Conservation (phyloP, 1,140 invertebrate species). For the Bombus breviceps region DNA sequence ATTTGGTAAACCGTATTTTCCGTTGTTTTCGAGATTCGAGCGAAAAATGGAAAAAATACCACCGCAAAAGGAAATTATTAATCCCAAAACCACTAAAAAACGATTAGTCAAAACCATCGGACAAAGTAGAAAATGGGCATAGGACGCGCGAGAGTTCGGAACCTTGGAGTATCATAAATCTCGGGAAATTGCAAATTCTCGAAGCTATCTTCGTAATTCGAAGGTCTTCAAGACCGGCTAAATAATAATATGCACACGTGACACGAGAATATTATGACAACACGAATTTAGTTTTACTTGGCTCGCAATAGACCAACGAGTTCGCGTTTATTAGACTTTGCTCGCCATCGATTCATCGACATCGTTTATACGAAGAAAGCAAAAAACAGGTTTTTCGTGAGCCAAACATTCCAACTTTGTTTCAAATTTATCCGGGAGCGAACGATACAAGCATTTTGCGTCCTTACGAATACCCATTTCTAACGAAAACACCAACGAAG, state of each 20-base stretch:
- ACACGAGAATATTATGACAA: no score
- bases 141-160: not conserved
- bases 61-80: not conserved
- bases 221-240: no score
- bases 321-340: no score
- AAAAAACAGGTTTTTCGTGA: no score
- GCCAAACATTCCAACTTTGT: no score
- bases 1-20: not conserved
- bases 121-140: no score
- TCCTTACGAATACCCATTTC: not conserved
- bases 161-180: not conserved
- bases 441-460: no score
- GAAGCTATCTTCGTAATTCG: not conserved
- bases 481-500: not conserved
- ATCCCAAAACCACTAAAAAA: not conserved
- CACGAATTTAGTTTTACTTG: no score
- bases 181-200: not conserved
- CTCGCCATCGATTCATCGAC: no score
- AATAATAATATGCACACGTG: not conserved
- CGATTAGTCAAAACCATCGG: not conserved
- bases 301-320: no score
- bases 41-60: not conserved
- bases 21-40: not conserved
- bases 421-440: fast-evolving
- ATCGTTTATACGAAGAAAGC: no score